Evolutionary conservation across 2,888 invertebrate species (phyloP).

Genomic region (Blastobasis adustella): DNA sequence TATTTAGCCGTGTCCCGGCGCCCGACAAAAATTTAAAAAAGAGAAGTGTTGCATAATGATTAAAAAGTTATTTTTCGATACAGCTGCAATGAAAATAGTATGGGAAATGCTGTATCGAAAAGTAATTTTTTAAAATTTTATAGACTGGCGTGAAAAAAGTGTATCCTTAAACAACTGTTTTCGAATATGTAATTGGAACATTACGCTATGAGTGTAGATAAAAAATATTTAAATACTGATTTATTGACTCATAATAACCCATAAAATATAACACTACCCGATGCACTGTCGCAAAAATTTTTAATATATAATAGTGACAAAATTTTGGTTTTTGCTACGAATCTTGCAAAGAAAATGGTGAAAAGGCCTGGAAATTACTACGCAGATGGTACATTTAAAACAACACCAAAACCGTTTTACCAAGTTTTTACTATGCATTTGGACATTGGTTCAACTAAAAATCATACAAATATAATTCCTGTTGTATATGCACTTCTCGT

Average conservation of each 20-base stretch:
- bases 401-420: constrained; percentile 10
- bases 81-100: too few species aligned
- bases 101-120: too few species aligned
- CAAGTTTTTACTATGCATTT: constrained; percentile 8
- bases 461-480: constrained; percentile 9
- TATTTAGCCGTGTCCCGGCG: too few species aligned
- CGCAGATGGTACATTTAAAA: constrained; percentile 8
- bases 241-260: constrained; percentile 5
- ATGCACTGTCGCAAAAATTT: constrained; percentile 8
- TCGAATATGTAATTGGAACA: too few species aligned
- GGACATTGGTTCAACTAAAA: constrained; percentile 9
- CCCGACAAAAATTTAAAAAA: too few species aligned
- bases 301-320: constrained; percentile 8
- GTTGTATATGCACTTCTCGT: constrained; percentile 10
- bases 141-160: too few species aligned
- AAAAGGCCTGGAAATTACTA: constrained; percentile 8
- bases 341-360: constrained; percentile 3
- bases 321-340: constrained; percentile 12
- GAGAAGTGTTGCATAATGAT: too few species aligned
- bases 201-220: too few species aligned
- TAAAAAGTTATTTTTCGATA: too few species aligned
- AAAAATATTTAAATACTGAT: constrained; percentile 9
- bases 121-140: too few species aligned
- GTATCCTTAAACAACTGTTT: too few species aligned
- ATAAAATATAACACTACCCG: constrained; percentile 8